Percentiles rank a stretch among this genome's conserved stretches.
These are phyloP conservation scores for Diplolepis rosae DNA, from an alignment of 2,888 invertebrate species.

Conservation along the genomic window DNA sequence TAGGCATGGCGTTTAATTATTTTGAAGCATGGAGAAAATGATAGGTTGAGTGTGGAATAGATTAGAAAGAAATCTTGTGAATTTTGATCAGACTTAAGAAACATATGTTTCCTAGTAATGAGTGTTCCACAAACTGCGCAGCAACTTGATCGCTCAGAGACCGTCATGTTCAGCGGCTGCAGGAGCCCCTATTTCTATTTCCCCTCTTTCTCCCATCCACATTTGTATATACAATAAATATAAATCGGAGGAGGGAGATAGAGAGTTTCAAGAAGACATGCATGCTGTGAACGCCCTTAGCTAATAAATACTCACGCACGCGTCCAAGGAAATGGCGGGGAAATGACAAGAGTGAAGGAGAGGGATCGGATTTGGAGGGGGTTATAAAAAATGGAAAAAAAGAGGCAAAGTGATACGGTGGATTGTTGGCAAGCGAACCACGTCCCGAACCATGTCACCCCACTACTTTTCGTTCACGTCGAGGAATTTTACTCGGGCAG, in stretches of 20 bases:
- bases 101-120: constrained; percentile 17
- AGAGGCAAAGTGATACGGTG: constrained; percentile 68
- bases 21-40: background rate
- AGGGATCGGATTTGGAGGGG: constrained; percentile 41
- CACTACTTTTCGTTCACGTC: constrained; percentile 55
- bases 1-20: no score
- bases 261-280: constrained; percentile 35
- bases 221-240: constrained; percentile 20
- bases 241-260: constrained; percentile 15
- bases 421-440: constrained; percentile 68
- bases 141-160: constrained; percentile 14
- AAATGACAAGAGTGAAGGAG: constrained; percentile 35
- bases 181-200: constrained; percentile 50
- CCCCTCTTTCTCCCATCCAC: constrained; percentile 38
- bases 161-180: constrained; percentile 43
- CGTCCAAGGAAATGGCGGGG: constrained; percentile 41
- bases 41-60: background rate
- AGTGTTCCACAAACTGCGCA: constrained; percentile 34
- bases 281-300: constrained; percentile 44
- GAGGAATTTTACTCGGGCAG: constrained; percentile 71
- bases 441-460: constrained; percentile 61
- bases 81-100: background rate
- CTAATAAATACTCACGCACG: constrained; percentile 50
- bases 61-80: background rate
- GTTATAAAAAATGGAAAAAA: constrained; percentile 48